Percentiles rank a stretch among this genome's conserved stretches.
phyloP scores from a whole-genome alignment of 2,888 invertebrate species.

The Microplitis manilae region DNA sequence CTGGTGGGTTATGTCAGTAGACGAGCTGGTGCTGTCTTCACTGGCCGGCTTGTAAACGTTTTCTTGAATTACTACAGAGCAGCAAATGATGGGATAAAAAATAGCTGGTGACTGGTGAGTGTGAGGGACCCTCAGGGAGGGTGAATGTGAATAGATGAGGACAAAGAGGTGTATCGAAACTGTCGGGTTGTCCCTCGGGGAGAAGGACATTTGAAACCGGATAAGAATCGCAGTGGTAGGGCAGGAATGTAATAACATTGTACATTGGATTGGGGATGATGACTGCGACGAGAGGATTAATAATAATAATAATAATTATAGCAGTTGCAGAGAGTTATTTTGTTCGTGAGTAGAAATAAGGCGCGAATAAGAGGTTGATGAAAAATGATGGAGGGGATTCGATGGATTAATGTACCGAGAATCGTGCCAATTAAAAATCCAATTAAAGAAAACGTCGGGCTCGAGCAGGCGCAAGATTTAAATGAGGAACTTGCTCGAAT shows the following conservation, averaged over 20 bases:
- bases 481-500: constrained; percentile 64
- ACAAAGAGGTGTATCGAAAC: constrained; percentile 26
- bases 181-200: constrained; percentile 36
- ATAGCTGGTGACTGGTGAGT: constrained; percentile 13
- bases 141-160: constrained; percentile 3
- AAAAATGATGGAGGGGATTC: constrained; percentile 29
- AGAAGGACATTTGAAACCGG: constrained; percentile 39
- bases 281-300: constrained; percentile 35
- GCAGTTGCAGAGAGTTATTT: constrained; percentile 26
- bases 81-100: neutral
- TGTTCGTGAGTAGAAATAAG: constrained; percentile 42
- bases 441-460: constrained; percentile 65
- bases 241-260: constrained; percentile 46
- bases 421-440: constrained; percentile 70
- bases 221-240: constrained; percentile 31
- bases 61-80: no score
- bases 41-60: no score
- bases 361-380: constrained; percentile 33
- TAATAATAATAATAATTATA: constrained; percentile 27
- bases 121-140: neutral
- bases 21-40: no score
- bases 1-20: no score
- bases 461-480: constrained; percentile 59
- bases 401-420: constrained; percentile 65
- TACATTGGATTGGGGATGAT: constrained; percentile 29